These are phyloP conservation scores for Mormyrops boulengeri DNA, from an alignment of 2,797 vertebrate species.

Conservation along the genomic window DNA sequence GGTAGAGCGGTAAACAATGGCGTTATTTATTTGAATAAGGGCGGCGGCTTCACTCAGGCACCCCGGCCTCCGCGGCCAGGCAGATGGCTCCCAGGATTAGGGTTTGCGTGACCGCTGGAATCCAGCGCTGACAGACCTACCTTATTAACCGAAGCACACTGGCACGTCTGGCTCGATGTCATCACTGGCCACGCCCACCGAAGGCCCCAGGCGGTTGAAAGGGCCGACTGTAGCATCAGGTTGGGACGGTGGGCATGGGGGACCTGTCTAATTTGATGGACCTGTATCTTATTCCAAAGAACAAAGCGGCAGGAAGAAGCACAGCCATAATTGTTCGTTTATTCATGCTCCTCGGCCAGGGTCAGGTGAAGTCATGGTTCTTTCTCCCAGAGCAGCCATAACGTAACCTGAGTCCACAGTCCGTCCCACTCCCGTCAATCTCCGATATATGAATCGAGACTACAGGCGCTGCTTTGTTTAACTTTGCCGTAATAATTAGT, in stretches of 20 bases:
- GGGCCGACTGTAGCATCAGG: slow-evolving; percentile 50
- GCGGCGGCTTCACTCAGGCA: slow-evolving; percentile 27
- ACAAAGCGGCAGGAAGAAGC: slow-evolving; percentile 68
- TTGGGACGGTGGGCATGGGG: slow-evolving; percentile 37
- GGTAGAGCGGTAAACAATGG: slow-evolving; percentile 56
- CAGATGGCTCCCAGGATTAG: slow-evolving; percentile 50
- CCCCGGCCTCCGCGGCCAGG: slow-evolving; percentile 46
- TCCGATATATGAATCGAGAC: slow-evolving; percentile 57
- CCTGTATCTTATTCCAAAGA: slow-evolving; percentile 71
- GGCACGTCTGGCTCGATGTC: slow-evolving; percentile 37
- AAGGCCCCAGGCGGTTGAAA: slow-evolving; percentile 52
- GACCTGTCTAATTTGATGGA: slow-evolving; percentile 68
- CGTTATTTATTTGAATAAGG: slow-evolving; percentile 52
- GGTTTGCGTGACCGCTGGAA: slow-evolving; percentile 40
- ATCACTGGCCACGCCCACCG: slow-evolving; percentile 43
- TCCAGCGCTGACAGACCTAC: slow-evolving; percentile 62
- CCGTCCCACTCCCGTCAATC: slow-evolving; percentile 32
- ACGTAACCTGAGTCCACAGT: slow-evolving; percentile 50
- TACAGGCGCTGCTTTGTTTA: slow-evolving; percentile 53
- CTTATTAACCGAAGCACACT: slow-evolving; percentile 61
- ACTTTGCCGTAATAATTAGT: slow-evolving; percentile 23
- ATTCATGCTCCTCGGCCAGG: slow-evolving; percentile 53
- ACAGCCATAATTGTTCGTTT: slow-evolving; percentile 67
- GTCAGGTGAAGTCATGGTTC: slow-evolving; percentile 53
- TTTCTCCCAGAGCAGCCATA: slow-evolving; percentile 43